Evolutionary conservation across 2,888 invertebrate genomes (phyloP).

Genomic region (Balanococcus diminutus): DNA sequence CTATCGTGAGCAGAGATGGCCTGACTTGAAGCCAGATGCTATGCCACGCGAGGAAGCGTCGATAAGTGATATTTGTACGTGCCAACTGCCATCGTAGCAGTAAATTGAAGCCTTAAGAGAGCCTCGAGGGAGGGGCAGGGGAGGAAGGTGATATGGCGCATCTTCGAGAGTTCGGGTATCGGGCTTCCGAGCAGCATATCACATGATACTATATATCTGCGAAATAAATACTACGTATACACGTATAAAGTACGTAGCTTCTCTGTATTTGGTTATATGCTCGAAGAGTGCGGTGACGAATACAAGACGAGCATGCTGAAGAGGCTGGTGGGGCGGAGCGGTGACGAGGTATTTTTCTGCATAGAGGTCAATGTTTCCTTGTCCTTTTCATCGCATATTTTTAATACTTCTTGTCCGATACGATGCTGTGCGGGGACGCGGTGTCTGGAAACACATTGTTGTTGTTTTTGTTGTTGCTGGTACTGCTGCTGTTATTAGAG

Average conservation of each 20-base stretch:
- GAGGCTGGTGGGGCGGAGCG: background rate
- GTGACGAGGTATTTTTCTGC: background rate
- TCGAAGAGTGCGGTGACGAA: background rate
- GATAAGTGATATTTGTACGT: background rate
- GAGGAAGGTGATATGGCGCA: background rate
- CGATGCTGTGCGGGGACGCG: background rate
- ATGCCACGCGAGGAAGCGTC: background rate
- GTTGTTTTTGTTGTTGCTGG: too few relatives aligned
- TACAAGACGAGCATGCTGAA: background rate
- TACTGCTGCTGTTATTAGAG: background rate
- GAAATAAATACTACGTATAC: background rate
- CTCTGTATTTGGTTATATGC: background rate
- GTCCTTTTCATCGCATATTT: conserved; percentile 28
- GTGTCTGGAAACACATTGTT: conserved; percentile 24
- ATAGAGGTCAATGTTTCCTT: conserved; percentile 27
- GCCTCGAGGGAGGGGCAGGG: too few relatives aligned
- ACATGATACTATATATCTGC: background rate
- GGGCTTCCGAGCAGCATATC: too few relatives aligned
- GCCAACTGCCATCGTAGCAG: background rate
- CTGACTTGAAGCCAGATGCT: background rate
- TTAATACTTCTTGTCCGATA: background rate
- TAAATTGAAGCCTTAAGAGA: too few relatives aligned
- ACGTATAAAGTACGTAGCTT: background rate
- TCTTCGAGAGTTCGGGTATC: too few relatives aligned
- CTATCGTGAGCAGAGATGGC: background rate